Evolutionary conservation across 2,797 vertebrate genomes (phyloP).

Genomic region (Peromyscus melanophrys): DNA sequence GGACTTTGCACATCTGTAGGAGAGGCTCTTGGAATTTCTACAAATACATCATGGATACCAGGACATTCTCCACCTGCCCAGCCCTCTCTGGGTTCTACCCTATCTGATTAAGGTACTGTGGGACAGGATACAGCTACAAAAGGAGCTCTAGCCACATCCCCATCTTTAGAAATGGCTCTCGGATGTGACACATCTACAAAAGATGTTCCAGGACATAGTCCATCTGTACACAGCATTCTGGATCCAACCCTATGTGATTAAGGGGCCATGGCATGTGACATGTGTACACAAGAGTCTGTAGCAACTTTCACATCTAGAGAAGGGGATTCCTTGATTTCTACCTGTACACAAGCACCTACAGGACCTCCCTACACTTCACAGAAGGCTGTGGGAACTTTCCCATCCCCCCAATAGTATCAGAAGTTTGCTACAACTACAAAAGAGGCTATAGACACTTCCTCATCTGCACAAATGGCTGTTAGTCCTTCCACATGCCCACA

Average conservation of each 20-base stretch:
- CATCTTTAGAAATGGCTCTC: background rate
- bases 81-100: background rate
- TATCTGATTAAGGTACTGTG: background rate
- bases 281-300: too few species aligned
- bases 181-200: background rate
- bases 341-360: background rate
- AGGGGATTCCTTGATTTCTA: too few species aligned
- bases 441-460: background rate
- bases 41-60: background rate
- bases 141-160: rapidly evolving
- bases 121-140: background rate
- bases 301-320: background rate
- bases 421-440: background rate
- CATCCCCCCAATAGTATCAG: background rate
- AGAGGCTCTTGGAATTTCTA: background rate
- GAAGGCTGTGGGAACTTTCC: background rate
- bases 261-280: too few species aligned
- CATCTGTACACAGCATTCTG: background rate
- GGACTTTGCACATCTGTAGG: too few species aligned
- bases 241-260: too few species aligned
- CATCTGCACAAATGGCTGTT: too few species aligned
- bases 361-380: background rate
- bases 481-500: too few species aligned
- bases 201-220: background rate
- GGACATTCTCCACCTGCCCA: background rate